These are phyloP conservation scores for Gymnosoma rotundatum DNA, from an alignment of 2,888 invertebrate genomes.

Conservation along the genomic window DNA sequence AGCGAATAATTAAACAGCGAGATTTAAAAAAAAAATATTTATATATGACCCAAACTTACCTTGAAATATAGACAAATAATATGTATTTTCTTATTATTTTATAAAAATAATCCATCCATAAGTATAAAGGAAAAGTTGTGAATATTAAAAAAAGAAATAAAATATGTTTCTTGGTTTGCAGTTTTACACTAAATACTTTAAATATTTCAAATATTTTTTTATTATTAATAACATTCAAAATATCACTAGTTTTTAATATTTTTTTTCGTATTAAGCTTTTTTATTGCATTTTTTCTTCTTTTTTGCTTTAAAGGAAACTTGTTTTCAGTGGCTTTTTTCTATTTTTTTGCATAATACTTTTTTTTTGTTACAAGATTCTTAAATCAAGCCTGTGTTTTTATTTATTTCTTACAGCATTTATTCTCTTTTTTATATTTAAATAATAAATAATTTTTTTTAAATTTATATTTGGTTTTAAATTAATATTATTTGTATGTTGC, in stretches of 20 bases:
- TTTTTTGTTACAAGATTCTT: slow-evolving; percentile 20
- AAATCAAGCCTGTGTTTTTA: slow-evolving; percentile 11
- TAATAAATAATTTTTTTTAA: too few species aligned
- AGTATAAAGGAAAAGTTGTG: background rate
- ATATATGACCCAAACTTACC: slow-evolving; percentile 24
- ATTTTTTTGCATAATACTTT: slow-evolving; percentile 54
- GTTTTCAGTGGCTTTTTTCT: slow-evolving; percentile 53
- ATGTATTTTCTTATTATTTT: background rate
- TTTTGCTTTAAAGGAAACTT: slow-evolving; percentile 60
- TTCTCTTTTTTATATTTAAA: background rate
- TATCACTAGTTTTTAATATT: slow-evolving; percentile 14
- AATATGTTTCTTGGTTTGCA: background rate
- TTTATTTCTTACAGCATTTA: background rate
- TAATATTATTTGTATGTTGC: background rate
- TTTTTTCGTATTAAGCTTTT: slow-evolving; percentile 35
- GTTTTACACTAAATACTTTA: too few species aligned
- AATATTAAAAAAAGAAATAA: background rate
- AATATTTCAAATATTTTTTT: background rate
- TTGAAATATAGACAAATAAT: slow-evolving; percentile 36
- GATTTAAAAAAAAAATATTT: background rate
- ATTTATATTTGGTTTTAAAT: too few species aligned
- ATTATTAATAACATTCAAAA: background rate
- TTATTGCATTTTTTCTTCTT: slow-evolving; percentile 35
- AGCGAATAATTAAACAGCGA: background rate
- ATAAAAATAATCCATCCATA: slow-evolving; percentile 48